A percentile compares a stretch with the other conserved stretches of the same genome.
Evolutionary conservation across 2,113 vertebrate genomes (phyloP).

Genomic region (Amblyopsis rosae): DNA sequence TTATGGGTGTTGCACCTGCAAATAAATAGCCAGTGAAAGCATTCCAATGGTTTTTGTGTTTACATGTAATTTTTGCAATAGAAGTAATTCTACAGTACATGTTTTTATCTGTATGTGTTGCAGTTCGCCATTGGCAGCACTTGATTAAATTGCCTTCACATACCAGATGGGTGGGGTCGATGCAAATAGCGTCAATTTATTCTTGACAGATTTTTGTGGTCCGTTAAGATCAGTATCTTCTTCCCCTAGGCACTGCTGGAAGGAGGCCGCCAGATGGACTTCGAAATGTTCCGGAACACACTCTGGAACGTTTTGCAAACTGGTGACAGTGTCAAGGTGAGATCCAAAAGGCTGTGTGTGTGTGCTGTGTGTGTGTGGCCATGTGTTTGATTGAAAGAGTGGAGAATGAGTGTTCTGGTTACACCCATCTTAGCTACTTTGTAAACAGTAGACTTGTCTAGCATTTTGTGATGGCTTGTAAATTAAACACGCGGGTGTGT

Average conservation of each 20-base stretch:
- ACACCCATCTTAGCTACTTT: too few relatives aligned
- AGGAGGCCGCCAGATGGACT: slow-evolving; percentile 50
- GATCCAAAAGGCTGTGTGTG: slow-evolving; percentile 6
- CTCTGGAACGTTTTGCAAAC: slow-evolving; percentile 59
- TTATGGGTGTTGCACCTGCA: too few relatives aligned
- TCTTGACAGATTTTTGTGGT: not conserved
- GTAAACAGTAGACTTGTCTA: too few relatives aligned
- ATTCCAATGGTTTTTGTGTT: too few relatives aligned
- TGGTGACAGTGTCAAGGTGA: slow-evolving; percentile 63
- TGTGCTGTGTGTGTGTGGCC: not conserved
- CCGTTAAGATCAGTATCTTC: not conserved
- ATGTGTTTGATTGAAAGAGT: too few relatives aligned
- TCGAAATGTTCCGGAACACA: slow-evolving; percentile 56
- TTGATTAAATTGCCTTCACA: not conserved
- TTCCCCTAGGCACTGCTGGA: slow-evolving; percentile 60
- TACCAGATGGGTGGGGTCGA: not conserved
- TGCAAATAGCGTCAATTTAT: not conserved
- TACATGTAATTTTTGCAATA: too few relatives aligned
- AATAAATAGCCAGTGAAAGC: too few relatives aligned
- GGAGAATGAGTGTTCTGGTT: too few relatives aligned
- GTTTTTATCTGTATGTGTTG: not conserved
- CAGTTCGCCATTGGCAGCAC: not conserved
- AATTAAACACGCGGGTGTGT: too few relatives aligned
- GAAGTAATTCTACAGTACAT: not conserved
- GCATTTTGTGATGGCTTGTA: too few relatives aligned